Evolutionary conservation across 2,888 invertebrate species (phyloP).

Genomic region (Physocephala rufipes): DNA sequence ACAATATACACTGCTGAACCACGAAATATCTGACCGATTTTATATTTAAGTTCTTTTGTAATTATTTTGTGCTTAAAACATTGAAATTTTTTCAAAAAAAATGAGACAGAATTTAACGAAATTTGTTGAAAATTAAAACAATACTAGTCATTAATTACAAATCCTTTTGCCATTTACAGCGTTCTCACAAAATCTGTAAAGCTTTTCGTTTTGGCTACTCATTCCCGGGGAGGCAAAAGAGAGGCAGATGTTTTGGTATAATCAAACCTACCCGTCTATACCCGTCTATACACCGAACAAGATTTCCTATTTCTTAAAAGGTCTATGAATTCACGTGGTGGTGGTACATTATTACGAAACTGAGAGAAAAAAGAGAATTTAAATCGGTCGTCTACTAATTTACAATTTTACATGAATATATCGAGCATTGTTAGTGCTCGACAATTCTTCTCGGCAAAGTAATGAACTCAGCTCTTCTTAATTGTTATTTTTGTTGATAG

Average conservation of each 20-base stretch:
- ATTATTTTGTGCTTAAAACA: background rate
- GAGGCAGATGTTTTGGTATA: background rate
- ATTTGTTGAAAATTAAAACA: background rate
- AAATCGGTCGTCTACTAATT: slow-evolving; percentile 24
- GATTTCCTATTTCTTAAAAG: slow-evolving; percentile 37
- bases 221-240: background rate
- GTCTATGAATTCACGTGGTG: slow-evolving; percentile 53
- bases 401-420: slow-evolving; percentile 18
- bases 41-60: background rate
- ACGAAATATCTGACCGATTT: slow-evolving; percentile 15
- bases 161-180: no score
- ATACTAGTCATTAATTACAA: slow-evolving; percentile 17
- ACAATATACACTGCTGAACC: slow-evolving; percentile 31
- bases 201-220: background rate
- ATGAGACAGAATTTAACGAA: background rate
- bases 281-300: background rate
- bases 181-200: no score
- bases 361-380: slow-evolving; percentile 48
- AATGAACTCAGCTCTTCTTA: background rate
- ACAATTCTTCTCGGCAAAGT: background rate
- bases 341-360: slow-evolving; percentile 48
- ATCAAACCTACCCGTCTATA: no score
- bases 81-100: background rate
- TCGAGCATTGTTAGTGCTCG: background rate
- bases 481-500: no score